Percentiles rank a stretch among this genome's conserved stretches.
Evolutionary conservation across 2,888 invertebrate genomes (phyloP).

Genomic region (Petrophora chlorosata): DNA sequence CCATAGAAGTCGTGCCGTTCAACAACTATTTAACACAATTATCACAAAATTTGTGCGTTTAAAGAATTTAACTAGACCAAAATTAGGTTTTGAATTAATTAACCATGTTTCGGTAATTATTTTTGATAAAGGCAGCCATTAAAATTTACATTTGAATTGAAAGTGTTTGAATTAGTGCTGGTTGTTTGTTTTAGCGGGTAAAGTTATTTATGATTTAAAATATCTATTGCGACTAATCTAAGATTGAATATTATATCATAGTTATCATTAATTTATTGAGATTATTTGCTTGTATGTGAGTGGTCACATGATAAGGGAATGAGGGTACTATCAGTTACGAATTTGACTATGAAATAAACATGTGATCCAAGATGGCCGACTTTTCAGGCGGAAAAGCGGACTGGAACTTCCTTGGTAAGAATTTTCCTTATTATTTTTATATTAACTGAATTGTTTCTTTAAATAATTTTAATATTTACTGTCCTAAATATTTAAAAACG

Average conservation of each 20-base stretch:
- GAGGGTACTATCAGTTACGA: slow-evolving; percentile 57
- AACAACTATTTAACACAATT: slow-evolving; percentile 51
- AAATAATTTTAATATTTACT: no score
- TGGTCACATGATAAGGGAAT: slow-evolving; percentile 70
- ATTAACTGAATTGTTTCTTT: background rate
- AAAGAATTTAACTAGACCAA: slow-evolving; percentile 25
- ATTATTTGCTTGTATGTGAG: slow-evolving; percentile 56
- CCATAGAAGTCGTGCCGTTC: slow-evolving; percentile 48
- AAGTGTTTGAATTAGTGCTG: slow-evolving; percentile 25
- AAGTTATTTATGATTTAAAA: slow-evolving; percentile 23
- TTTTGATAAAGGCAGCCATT: slow-evolving; percentile 7
- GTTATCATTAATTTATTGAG: slow-evolving; percentile 50
- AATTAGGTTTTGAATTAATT: slow-evolving; percentile 37
- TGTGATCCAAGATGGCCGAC: slow-evolving; percentile 79
- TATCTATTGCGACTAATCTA: slow-evolving; percentile 31
- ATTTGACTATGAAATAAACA: slow-evolving; percentile 54
- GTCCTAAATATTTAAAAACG: no score
- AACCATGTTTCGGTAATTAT: slow-evolving; percentile 21
- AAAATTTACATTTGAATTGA: background rate
- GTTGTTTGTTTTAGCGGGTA: background rate
- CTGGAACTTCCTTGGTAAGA: slow-evolving; percentile 62
- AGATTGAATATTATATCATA: slow-evolving; percentile 41
- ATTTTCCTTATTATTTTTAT: slow-evolving; percentile 24
- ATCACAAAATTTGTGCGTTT: slow-evolving; percentile 48
- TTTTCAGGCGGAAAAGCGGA: slow-evolving; percentile 56